Conservation (phyloP, 2,797 vertebrate genomes). For the Rhinatrema bivittatum region DNA sequence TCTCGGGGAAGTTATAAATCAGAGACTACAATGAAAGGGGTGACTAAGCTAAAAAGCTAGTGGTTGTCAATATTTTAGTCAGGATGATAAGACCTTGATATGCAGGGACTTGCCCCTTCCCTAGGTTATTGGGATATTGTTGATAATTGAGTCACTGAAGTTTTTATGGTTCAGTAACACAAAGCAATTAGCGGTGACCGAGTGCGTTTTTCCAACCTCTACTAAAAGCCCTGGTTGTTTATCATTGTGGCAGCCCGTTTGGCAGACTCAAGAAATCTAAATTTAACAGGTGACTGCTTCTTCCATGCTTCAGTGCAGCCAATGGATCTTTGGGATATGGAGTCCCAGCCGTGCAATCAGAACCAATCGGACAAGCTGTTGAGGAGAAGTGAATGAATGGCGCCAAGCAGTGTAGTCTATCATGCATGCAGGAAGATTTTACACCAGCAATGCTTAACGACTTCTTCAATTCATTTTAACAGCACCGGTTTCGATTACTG, state of each 20-base stretch:
- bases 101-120: not conserved
- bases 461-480: slow-evolving; percentile 44
- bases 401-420: slow-evolving; percentile 15
- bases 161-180: slow-evolving; percentile 49
- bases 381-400: slow-evolving; percentile 20
- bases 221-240: slow-evolving; percentile 47
- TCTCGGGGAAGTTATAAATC: too few species aligned
- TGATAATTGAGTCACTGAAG: slow-evolving; percentile 22
- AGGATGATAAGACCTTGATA: slow-evolving; percentile 27
- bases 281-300: slow-evolving; percentile 54
- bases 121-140: slow-evolving; percentile 7
- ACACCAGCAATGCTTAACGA: slow-evolving; percentile 27
- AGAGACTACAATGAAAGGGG: too few species aligned
- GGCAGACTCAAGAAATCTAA: slow-evolving; percentile 65
- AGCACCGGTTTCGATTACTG: slow-evolving; percentile 26
- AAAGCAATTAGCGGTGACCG: slow-evolving; percentile 48
- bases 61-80: not conserved
- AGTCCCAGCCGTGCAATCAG: slow-evolving; percentile 16
- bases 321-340: slow-evolving; percentile 46
- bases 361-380: slow-evolving; percentile 20
- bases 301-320: slow-evolving; percentile 35
- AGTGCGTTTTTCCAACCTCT: slow-evolving; percentile 42
- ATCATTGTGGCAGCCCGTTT: slow-evolving; percentile 57
- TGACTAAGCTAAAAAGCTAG: too few species aligned
- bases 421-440: slow-evolving; percentile 6